Conservation (phyloP, 2,888 invertebrate species). For the Trachelus iudaicus region DNA sequence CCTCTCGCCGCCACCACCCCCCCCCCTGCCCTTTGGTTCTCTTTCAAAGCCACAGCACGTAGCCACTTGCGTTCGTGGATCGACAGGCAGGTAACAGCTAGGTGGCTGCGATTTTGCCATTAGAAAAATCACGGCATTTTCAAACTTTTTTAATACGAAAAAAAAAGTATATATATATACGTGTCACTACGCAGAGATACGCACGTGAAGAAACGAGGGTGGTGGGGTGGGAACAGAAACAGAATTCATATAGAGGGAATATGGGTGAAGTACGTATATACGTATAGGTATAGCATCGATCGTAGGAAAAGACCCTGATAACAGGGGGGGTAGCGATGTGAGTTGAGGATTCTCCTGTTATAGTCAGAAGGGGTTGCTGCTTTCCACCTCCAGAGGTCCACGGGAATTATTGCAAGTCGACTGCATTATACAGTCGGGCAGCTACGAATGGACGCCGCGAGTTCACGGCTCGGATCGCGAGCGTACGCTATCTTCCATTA, state of each 20-base stretch:
- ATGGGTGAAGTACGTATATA: not conserved
- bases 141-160: not conserved
- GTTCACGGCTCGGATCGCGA: constrained; percentile 36
- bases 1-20: not conserved
- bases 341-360: not conserved
- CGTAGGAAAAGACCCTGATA: not conserved
- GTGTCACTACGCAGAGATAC: not conserved
- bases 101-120: not conserved
- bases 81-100: not conserved
- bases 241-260: not conserved
- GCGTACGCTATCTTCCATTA: constrained; percentile 60
- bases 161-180: not conserved
- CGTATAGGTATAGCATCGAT: not conserved
- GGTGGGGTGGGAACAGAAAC: not conserved
- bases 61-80: not conserved
- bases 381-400: not conserved
- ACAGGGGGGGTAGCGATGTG: not conserved
- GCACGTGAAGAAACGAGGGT: not conserved
- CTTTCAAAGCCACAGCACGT: not conserved
- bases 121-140: not conserved
- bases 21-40: not conserved
- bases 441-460: constrained; percentile 48
- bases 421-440: constrained; percentile 50
- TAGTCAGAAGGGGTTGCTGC: not conserved
- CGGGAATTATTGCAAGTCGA: constrained; percentile 32